A percentile compares a stretch with the other conserved stretches of the same genome.
These are phyloP conservation scores for Lagopus muta DNA, from an alignment of 2,113 vertebrate genomes.

Conservation along the genomic window DNA sequence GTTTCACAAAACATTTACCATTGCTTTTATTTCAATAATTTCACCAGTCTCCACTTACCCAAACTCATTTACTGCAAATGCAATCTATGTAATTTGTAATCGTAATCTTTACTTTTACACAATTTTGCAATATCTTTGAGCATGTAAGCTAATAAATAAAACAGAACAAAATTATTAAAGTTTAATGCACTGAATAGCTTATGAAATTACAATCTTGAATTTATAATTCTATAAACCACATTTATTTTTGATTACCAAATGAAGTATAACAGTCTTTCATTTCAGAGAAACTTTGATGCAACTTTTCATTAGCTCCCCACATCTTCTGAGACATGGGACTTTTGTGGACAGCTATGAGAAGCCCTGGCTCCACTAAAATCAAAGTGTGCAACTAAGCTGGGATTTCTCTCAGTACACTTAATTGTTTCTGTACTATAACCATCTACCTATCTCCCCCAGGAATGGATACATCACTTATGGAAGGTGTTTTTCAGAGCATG, in stretches of 20 bases:
- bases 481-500: slow-evolving; percentile 28
- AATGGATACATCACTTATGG: background rate
- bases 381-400: background rate
- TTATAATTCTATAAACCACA: background rate
- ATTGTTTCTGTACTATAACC: background rate
- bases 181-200: background rate
- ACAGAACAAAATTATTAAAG: background rate
- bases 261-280: background rate
- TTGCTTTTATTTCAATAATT: background rate
- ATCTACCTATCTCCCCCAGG: background rate
- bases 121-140: background rate
- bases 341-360: background rate
- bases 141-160: background rate
- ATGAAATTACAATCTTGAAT: background rate
- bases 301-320: background rate
- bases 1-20: background rate
- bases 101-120: background rate
- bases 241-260: background rate
- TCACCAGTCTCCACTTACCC: background rate
- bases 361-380: background rate
- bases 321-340: background rate
- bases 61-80: background rate
- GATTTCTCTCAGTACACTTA: slow-evolving; percentile 3
- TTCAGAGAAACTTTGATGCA: background rate
- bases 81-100: background rate